Percentiles rank a stretch among this genome's conserved stretches.
phyloP scores from a whole-genome alignment of 2,888 invertebrate genomes.

The Sycophila texana region DNA sequence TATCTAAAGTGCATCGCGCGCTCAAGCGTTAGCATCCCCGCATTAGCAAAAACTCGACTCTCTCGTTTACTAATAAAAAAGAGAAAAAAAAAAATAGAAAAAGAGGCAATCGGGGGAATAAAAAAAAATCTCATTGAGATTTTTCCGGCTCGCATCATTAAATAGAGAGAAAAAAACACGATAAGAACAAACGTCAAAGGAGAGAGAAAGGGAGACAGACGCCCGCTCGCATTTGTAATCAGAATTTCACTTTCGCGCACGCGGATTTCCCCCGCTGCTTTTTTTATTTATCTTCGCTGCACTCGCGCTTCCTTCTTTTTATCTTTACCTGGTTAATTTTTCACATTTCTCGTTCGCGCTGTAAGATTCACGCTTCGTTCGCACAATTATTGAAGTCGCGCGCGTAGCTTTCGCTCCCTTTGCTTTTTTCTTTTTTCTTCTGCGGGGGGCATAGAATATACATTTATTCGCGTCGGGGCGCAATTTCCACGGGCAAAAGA shows the following conservation, averaged over 20 bases:
- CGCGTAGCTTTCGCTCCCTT: not conserved
- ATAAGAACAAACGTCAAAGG: not conserved
- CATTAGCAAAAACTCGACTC: not conserved
- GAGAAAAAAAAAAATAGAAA: too few species aligned
- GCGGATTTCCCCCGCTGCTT: not conserved
- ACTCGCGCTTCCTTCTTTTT: not conserved
- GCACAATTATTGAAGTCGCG: slow-evolving; percentile 1
- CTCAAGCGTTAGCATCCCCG: not conserved
- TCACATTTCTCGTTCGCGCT: not conserved
- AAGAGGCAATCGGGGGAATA: not conserved
- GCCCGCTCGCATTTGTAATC: slow-evolving; percentile 1
- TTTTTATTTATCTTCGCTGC: not conserved
- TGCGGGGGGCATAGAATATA: too few species aligned
- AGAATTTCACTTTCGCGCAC: slow-evolving; percentile 26
- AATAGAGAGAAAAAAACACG: not conserved
- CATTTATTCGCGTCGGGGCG: not conserved
- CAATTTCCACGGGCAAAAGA: not conserved
- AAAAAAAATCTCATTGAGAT: slow-evolving; percentile 33
- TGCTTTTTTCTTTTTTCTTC: not conserved
- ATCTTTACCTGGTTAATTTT: not conserved
- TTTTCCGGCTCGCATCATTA: slow-evolving; percentile 35
- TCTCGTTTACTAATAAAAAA: not conserved
- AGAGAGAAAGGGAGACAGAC: not conserved
- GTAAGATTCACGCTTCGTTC: not conserved
- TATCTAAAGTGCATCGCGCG: not conserved